Evolutionary conservation across 1,140 invertebrate genomes (phyloP).

Genomic region (Neodiprion pinetum): DNA sequence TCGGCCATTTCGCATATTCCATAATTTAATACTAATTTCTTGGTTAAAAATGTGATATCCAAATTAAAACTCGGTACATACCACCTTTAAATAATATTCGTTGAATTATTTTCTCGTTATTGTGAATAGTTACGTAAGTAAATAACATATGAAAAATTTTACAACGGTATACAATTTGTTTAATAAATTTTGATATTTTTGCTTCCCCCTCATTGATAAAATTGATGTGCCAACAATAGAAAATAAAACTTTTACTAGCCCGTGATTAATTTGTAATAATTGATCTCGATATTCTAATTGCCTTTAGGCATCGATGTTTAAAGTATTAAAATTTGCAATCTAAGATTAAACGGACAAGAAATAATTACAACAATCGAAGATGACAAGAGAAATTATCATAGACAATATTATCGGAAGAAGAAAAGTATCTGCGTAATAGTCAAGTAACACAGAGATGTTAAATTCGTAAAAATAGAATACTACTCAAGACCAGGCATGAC

Average conservation of each 20-base stretch:
- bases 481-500: conserved; percentile 45
- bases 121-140: too few relatives aligned
- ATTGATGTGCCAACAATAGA: too few relatives aligned
- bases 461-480: conserved; percentile 34
- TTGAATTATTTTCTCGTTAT: too few relatives aligned
- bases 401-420: background rate
- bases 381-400: background rate
- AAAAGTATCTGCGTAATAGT: background rate
- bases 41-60: too few relatives aligned
- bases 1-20: too few relatives aligned
- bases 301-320: background rate
- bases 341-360: background rate
- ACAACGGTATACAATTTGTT: too few relatives aligned
- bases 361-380: background rate
- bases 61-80: too few relatives aligned
- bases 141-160: too few relatives aligned
- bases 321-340: background rate
- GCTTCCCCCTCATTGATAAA: background rate
- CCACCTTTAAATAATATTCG: too few relatives aligned
- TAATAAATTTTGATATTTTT: background rate
- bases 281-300: background rate
- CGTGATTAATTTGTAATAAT: background rate
- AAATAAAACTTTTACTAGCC: background rate
- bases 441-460: background rate
- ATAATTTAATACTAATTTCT: too few relatives aligned